Evolutionary conservation across 1,140 invertebrate genomes (phyloP).

Genomic region (Caerostris darwini): DNA sequence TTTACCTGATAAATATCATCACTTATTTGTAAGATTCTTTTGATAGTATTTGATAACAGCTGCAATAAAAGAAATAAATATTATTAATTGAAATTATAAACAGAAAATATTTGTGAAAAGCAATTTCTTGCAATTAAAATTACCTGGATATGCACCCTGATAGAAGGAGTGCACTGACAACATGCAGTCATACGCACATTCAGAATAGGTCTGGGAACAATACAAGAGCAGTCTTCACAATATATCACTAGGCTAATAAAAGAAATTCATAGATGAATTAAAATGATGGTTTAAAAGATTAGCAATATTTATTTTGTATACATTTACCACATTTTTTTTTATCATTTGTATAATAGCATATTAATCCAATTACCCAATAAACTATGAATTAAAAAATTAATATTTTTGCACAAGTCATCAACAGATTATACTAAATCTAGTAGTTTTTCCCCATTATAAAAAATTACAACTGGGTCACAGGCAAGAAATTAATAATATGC

Average conservation of each 20-base stretch:
- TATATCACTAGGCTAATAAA: background rate
- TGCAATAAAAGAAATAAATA: background rate
- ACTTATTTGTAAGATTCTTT: background rate
- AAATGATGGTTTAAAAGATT: background rate
- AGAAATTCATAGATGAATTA: background rate
- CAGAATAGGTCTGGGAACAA: slow-evolving; percentile 1
- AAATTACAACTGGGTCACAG: too few relatives aligned
- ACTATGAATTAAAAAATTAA: background rate
- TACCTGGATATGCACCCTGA: background rate
- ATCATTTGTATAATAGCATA: background rate
- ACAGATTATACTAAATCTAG: too few relatives aligned
- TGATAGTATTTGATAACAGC: background rate
- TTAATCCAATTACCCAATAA: background rate
- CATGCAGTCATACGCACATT: background rate
- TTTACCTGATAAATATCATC: background rate
- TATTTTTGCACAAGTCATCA: too few relatives aligned
- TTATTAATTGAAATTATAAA: background rate
- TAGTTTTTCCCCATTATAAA: too few relatives aligned
- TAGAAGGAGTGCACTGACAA: background rate
- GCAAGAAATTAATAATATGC: too few relatives aligned
- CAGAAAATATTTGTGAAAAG: background rate
- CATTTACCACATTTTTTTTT: background rate
- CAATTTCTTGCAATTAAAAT: background rate
- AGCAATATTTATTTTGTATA: background rate
- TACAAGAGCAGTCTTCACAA: background rate